Evolutionary conservation across 2,113 vertebrate species (phyloP).

Genomic region (Chaetodon trifascialis): DNA sequence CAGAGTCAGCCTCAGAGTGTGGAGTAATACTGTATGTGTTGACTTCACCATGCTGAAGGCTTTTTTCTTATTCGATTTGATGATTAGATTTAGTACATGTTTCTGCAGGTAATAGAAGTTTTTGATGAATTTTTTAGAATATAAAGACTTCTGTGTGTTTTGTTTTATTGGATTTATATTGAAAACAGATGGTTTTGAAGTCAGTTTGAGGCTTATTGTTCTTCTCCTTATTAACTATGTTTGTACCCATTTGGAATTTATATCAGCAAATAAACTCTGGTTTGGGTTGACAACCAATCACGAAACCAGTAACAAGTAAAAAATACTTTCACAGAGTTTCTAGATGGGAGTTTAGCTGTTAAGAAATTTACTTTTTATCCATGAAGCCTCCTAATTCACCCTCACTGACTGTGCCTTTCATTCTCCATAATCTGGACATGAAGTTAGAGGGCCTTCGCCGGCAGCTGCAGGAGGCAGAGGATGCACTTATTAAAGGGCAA

Average conservation of each 20-base stretch:
- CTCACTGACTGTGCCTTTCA: slow-evolving; percentile 7
- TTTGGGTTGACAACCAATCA: background rate
- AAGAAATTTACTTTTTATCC: background rate
- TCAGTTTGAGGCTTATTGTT: background rate
- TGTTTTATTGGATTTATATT: slow-evolving; percentile 4
- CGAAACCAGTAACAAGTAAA: background rate
- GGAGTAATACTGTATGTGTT: background rate
- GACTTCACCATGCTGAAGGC: background rate
- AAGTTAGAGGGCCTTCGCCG: slow-evolving; percentile 82
- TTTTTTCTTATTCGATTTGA: slow-evolving; percentile 2
- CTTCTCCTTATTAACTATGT: background rate
- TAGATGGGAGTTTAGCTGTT: background rate
- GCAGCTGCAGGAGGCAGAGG: slow-evolving; percentile 80
- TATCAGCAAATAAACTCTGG: background rate
- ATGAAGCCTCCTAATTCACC: background rate
- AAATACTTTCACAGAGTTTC: background rate
- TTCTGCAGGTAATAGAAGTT: background rate
- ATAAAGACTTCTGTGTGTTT: background rate
- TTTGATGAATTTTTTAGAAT: slow-evolving; percentile 8
- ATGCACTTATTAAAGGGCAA: slow-evolving; percentile 65
- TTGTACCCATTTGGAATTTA: background rate
- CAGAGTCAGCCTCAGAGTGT: background rate
- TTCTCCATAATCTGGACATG: slow-evolving; percentile 25
- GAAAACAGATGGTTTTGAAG: slow-evolving; percentile 9
- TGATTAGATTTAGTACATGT: slow-evolving; percentile 13